Base-by-base conservation (phyloP, 2,797 vertebrate genomes). In the Crocidura indochinensis region DNA sequence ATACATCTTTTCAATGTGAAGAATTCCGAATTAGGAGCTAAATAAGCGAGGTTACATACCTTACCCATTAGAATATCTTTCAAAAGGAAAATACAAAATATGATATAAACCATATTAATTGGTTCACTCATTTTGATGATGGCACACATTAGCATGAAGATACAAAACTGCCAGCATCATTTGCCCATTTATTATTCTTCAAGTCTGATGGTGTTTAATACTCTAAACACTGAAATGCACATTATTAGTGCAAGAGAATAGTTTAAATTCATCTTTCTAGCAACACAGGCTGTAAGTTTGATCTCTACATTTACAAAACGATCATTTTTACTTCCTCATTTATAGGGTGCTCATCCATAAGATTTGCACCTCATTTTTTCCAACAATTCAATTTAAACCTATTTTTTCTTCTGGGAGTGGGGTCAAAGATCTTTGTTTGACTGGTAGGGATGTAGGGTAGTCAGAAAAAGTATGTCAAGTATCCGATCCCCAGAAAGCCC, bases 281-380 rank as follows among this genome's bases (percentile, higher is more conserved):
- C 88, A 96, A 95, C 90, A 94, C 15, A 93, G 79, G 31, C 67
- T 95, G 96, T 94, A 88, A 91, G 73, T 82, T 90, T 91, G 91
- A 29, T 86, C 87, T 91, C 88, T n/a, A 78, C 56, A 83, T 80
- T 88, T 89, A 86, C 27, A 31, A 68, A 60, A 89, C 67, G 29
- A 91, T 81, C 87, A 85, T 49, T 88, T 81, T 65, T 62, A 74
- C 82, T 73, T 94, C 83, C 75, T 69, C 76, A 69, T 29, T 11
- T 74, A 51, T 11, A 53, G 22, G 62, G 83, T 78, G 47, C 14
- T 84, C 22, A 91, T 20, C 20, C 26, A 81, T 78, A 38, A 12
- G 24, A 71, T 56, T 51, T 72, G 62, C 60, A 4, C 26, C 64
- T 82, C 67, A 73, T 74, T 89, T 38, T 94, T 75, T 65, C 73